A percentile compares a stretch with the other conserved stretches of the same genome.
These are phyloP conservation scores for Cyaniris semiargus DNA, from an alignment of 2,888 invertebrate genomes.

Conservation along the genomic window DNA sequence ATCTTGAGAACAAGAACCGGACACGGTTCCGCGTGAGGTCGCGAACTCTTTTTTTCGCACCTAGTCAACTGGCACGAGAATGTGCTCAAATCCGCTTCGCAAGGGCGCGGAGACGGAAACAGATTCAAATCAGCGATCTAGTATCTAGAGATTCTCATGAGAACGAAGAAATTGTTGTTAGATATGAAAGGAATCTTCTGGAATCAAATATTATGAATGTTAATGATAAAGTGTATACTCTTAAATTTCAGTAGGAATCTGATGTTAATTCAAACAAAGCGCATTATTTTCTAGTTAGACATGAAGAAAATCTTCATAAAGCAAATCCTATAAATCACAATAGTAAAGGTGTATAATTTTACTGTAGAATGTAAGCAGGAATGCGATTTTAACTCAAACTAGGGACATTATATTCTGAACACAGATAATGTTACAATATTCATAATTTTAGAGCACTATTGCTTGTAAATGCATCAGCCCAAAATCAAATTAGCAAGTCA, in stretches of 20 bases:
- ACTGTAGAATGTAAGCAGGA: neutral
- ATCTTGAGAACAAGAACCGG: neutral
- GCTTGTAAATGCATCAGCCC: slow-evolving; percentile 23
- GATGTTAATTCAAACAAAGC: neutral
- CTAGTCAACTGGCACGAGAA: slow-evolving; percentile 9
- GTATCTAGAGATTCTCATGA: slow-evolving; percentile 4
- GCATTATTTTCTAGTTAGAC: too few species aligned
- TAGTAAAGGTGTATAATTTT: neutral
- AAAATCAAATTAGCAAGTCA: slow-evolving; percentile 36
- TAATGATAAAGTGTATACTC: neutral
- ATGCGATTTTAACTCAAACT: neutral
- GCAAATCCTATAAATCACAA: neutral
- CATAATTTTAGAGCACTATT: neutral
- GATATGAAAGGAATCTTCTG: neutral
- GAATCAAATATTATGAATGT: neutral
- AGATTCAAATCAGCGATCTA: slow-evolving; percentile 14
- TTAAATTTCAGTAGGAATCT: neutral
- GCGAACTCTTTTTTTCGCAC: slow-evolving; percentile 28
- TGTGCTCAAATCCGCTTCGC: slow-evolving; percentile 15
- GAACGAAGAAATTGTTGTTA: neutral
- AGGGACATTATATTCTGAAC: neutral
- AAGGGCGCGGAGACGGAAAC: slow-evolving; percentile 1
- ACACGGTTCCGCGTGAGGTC: slow-evolving; percentile 21
- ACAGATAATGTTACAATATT: neutral
- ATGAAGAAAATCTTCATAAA: neutral